These are phyloP conservation scores for Acropora tenuis DNA, from an alignment of 64 coral and sea anemone species.

Conservation along the genomic window DNA sequence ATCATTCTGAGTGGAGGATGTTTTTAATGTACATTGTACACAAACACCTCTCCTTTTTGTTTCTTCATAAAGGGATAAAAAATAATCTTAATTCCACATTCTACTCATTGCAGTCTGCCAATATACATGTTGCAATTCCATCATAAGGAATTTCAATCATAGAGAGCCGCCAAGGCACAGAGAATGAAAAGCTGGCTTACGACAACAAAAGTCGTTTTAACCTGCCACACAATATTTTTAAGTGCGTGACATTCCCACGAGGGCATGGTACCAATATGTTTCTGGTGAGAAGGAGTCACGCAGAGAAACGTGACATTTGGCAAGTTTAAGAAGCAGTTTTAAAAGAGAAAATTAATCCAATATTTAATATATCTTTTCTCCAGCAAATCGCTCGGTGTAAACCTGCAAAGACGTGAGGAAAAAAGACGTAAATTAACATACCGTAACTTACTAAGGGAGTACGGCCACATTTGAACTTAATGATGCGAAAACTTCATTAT, in stretches of 20 bases:
- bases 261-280: neutral
- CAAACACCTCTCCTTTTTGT: neutral
- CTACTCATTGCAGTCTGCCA: neutral
- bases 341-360: neutral
- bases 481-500: neutral
- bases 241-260: neutral
- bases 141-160: neutral
- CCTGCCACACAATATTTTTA: neutral
- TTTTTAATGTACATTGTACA: neutral
- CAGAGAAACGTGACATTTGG: neutral
- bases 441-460: neutral
- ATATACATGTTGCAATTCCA: neutral
- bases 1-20: no score
- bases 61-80: neutral
- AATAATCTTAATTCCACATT: neutral
- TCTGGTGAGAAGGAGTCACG: neutral
- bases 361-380: slow-evolving; percentile 1
- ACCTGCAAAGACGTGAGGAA: slow-evolving; percentile 43
- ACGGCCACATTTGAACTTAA: neutral
- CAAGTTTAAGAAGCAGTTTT: neutral
- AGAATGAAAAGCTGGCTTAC: neutral
- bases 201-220: neutral
- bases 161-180: neutral
- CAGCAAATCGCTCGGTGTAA: slow-evolving; percentile 46
- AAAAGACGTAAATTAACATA: neutral